phyloP scores from a whole-genome alignment of 2,797 vertebrate species.

The Peromyscus attwateri region DNA sequence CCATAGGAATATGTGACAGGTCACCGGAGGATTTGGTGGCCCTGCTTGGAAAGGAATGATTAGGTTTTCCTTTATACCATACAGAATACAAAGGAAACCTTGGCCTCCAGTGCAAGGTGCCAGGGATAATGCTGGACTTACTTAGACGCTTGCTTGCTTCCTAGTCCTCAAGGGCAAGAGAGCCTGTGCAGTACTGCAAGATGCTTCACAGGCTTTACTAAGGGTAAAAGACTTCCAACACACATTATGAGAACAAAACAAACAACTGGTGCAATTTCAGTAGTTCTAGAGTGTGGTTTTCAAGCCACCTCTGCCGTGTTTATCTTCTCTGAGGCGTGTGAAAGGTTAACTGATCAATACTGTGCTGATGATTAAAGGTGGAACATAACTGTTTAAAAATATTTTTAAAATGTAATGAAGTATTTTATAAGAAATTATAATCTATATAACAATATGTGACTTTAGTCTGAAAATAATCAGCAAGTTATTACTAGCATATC shows the following conservation, averaged over 20 bases:
- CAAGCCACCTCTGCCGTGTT: background rate
- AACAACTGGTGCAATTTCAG: background rate
- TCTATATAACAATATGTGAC: background rate
- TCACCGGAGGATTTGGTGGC: background rate
- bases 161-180: background rate
- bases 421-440: constrained; percentile 28
- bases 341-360: constrained; percentile 12
- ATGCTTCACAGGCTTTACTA: constrained; percentile 9
- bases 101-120: background rate
- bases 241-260: background rate
- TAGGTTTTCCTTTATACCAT: background rate
- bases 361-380: background rate
- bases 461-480: background rate
- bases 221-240: constrained; percentile 4
- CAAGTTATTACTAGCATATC: constrained; percentile 31
- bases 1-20: background rate
- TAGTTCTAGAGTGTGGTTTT: background rate
- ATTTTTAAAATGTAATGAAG: background rate
- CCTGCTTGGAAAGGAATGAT: background rate
- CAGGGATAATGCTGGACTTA: background rate
- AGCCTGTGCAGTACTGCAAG: background rate
- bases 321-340: background rate
- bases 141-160: background rate
- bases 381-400: background rate
- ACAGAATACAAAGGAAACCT: background rate